Evolutionary conservation across 2,888 invertebrate genomes (phyloP).

Genomic region (Branchipolynoe longqiensis): DNA sequence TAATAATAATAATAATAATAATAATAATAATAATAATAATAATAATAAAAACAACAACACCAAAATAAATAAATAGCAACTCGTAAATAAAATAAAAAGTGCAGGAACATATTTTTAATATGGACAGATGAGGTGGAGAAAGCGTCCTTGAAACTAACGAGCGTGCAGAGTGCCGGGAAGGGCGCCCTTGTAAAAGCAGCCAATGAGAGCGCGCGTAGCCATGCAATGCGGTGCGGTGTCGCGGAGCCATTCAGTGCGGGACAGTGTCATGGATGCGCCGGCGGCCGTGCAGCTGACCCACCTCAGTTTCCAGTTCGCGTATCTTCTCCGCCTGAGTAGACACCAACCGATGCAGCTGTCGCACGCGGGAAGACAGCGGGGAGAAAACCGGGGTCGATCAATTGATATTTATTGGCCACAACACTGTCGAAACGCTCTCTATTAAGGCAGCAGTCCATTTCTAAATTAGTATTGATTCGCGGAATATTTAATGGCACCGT

Average conservation of each 20-base stretch:
- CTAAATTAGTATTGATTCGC: conserved; percentile 43
- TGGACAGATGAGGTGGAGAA: conserved; percentile 5
- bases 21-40: too few species aligned
- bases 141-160: conserved; percentile 34
- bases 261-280: conserved; percentile 37
- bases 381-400: too few species aligned
- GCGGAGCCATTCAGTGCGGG: conserved; percentile 50
- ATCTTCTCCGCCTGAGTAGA: conserved; percentile 43
- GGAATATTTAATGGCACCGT: conserved; percentile 46
- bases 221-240: conserved; percentile 46
- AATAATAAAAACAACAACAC: too few species aligned
- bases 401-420: conserved; percentile 41
- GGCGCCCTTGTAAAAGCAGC: conserved; percentile 39
- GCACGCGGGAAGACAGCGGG: too few species aligned
- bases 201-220: conserved; percentile 49
- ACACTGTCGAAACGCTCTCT: neutral
- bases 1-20: too few species aligned
- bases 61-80: neutral
- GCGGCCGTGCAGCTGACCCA: conserved; percentile 47
- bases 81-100: neutral
- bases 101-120: too few species aligned
- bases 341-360: conserved; percentile 49
- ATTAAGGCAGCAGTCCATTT: conserved; percentile 38
- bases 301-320: conserved; percentile 43
- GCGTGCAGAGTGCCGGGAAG: conserved; percentile 21